These are phyloP conservation scores for Antechinus flavipes DNA, from an alignment of 2,113 vertebrate species.

Conservation along the genomic window DNA sequence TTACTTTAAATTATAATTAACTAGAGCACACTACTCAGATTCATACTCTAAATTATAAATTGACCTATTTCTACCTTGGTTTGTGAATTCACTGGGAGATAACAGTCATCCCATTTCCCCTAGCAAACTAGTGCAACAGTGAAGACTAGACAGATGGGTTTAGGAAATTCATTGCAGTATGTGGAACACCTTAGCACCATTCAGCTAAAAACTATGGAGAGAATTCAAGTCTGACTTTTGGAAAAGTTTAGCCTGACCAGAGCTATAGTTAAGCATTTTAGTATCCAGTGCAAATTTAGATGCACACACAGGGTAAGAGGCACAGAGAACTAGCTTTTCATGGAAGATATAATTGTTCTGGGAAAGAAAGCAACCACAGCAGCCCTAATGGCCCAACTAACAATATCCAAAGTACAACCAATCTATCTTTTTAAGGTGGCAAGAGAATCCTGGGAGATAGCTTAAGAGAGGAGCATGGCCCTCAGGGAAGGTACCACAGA, in stretches of 20 bases:
- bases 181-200: not conserved
- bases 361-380: no score
- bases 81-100: slow-evolving; percentile 30
- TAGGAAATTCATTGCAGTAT: slow-evolving; percentile 47
- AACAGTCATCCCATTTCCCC: slow-evolving; percentile 50
- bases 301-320: no score
- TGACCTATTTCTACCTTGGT: not conserved
- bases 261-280: no score
- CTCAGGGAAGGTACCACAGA: no score
- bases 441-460: no score
- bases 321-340: no score
- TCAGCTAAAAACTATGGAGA: not conserved
- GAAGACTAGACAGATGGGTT: slow-evolving; percentile 54
- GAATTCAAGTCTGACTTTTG: not conserved
- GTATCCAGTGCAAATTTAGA: no score
- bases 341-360: no score
- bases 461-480: no score
- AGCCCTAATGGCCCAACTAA: no score
- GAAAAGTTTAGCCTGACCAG: not conserved
- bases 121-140: slow-evolving; percentile 45
- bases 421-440: no score
- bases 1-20: slow-evolving; percentile 66
- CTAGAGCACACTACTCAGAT: slow-evolving; percentile 47
- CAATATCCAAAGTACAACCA: no score
- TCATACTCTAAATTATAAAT: slow-evolving; percentile 30